These are phyloP conservation scores for Sternotherus odoratus DNA, from an alignment of 2,797 vertebrate species.

Conservation along the genomic window DNA sequence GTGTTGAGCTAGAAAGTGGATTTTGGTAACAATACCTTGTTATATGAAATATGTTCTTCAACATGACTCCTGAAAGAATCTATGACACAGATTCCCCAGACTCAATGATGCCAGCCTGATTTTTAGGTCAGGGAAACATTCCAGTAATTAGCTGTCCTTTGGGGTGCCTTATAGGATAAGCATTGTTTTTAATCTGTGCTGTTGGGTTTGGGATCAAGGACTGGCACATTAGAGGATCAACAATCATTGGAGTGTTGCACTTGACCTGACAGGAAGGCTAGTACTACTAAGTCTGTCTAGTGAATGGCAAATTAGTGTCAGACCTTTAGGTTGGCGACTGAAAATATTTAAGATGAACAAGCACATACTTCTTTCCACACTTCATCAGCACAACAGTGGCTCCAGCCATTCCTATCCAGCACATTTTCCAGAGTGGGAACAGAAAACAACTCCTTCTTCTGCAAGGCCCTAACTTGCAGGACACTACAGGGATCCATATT, in stretches of 20 bases:
- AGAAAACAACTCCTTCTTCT: not conserved
- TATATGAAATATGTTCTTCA: not conserved
- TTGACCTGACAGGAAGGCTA: not conserved
- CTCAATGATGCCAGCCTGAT: not conserved
- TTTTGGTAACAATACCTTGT: not conserved
- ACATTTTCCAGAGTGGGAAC: not conserved
- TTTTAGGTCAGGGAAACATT: not conserved
- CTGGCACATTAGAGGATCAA: not conserved
- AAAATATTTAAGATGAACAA: constrained; percentile 11
- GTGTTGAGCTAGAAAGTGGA: not conserved
- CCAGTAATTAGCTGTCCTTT: not conserved
- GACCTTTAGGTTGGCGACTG: not conserved
- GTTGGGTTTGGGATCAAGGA: not conserved
- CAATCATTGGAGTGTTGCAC: not conserved
- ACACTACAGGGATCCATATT: not conserved
- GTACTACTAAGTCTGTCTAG: not conserved
- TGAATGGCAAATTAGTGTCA: not conserved
- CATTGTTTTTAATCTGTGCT: not conserved
- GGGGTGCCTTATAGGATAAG: not conserved
- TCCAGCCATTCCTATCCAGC: not conserved
- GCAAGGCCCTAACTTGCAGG: not conserved
- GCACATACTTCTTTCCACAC: not conserved
- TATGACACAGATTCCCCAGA: not conserved
- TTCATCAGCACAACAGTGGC: not conserved
- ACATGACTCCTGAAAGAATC: not conserved